Evolutionary conservation across 1,140 invertebrate species (phyloP).

Genomic region (Cryptotermes secundus): DNA sequence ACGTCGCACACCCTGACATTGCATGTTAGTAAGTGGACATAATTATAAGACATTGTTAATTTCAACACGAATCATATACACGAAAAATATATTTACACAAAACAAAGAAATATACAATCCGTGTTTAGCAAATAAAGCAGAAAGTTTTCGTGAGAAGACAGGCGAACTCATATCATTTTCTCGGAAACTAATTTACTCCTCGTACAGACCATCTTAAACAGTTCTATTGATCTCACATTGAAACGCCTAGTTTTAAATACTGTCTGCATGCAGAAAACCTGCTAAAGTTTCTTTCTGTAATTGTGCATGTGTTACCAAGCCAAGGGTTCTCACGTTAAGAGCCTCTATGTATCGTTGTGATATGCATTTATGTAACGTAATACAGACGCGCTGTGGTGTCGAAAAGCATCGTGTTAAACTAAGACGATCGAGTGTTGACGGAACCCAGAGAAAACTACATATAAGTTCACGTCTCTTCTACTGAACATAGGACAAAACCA

Average conservation of each 20-base stretch:
- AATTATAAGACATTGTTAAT: background rate
- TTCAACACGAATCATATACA: background rate
- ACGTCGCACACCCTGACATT: background rate
- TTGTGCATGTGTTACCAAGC: background rate
- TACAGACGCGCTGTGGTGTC: too few relatives aligned
- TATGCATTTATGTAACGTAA: too few relatives aligned
- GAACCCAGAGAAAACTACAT: too few relatives aligned
- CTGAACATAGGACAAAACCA: too few relatives aligned
- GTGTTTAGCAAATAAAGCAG: background rate
- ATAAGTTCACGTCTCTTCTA: too few relatives aligned
- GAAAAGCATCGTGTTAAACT: too few relatives aligned
- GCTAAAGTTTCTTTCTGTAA: background rate
- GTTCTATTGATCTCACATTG: background rate
- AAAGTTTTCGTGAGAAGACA: background rate
- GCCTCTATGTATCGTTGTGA: too few relatives aligned
- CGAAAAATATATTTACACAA: conserved; percentile 17
- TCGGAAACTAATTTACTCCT: background rate
- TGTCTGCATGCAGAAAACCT: background rate
- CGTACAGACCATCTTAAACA: background rate
- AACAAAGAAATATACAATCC: too few relatives aligned
- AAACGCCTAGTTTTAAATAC: background rate
- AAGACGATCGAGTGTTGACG: too few relatives aligned
- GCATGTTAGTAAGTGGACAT: background rate
- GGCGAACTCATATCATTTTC: background rate
- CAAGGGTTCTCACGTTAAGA: background rate